Evolutionary conservation across 92 coral and sea anemone genomes (phyloP).

Genomic region (Blastomussa wellsi): DNA sequence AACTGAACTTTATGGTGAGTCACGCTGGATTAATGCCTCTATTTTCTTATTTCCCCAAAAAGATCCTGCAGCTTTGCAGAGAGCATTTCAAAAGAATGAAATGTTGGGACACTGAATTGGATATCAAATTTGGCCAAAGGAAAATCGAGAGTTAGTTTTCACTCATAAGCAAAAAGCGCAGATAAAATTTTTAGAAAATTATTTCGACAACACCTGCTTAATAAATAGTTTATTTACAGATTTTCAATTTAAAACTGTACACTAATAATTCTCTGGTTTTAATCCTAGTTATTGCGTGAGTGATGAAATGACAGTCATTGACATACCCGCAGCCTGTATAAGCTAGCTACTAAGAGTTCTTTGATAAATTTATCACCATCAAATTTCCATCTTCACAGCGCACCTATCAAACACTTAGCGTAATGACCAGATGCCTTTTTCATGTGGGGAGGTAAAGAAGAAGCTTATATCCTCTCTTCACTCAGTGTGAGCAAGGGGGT

Average conservation of each 20-base stretch:
- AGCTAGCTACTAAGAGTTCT: not conserved
- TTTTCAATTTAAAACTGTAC: constrained; percentile 5
- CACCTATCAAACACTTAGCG: not conserved
- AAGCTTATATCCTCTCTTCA: not conserved
- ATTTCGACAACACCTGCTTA: not conserved
- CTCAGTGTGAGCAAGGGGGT: not conserved
- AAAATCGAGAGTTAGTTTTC: not conserved
- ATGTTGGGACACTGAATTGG: no score
- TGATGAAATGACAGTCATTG: not conserved
- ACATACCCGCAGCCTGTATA: not conserved
- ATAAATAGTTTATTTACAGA: constrained; percentile 14
- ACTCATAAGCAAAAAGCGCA: not conserved
- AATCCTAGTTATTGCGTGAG: not conserved
- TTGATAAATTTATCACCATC: not conserved
- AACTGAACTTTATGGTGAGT: not conserved
- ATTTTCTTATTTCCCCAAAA: not conserved
- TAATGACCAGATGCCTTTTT: not conserved
- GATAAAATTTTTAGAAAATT: not conserved
- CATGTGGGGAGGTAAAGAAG: no score
- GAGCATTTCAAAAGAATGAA: no score
- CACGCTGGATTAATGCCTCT: not conserved
- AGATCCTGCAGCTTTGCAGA: not conserved
- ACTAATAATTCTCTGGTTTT: not conserved
- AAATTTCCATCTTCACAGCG: not conserved
- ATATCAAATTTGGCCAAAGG: not conserved